Conservation (phyloP, 1,140 invertebrate genomes). For the Phortica variegata region DNA sequence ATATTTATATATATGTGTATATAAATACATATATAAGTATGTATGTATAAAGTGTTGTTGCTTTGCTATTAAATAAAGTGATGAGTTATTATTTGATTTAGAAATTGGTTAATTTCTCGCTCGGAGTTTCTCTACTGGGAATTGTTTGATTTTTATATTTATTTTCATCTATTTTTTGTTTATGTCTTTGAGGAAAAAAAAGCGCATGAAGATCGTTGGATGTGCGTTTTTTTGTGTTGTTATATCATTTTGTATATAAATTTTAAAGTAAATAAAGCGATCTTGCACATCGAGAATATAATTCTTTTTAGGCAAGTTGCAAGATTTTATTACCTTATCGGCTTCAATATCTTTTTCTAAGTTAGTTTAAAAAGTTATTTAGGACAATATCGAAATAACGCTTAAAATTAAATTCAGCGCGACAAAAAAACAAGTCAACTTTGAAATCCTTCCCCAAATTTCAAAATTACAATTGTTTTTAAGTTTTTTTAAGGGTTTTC, state of each 20-base stretch:
- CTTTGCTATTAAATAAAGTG: constrained; percentile 13
- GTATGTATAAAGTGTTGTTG: too few species aligned
- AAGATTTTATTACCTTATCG: too few species aligned
- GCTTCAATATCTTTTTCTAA: too few species aligned
- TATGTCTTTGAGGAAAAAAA: constrained; percentile 27
- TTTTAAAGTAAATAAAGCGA: constrained; percentile 53
- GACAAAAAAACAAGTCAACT: constrained; percentile 45
- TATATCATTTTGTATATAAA: constrained; percentile 7
- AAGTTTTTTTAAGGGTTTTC: constrained; percentile 3
- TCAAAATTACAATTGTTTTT: constrained; percentile 46
- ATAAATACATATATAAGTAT: constrained; percentile 7
- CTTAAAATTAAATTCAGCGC: too few species aligned
- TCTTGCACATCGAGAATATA: constrained; percentile 30
- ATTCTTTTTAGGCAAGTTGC: neutral
- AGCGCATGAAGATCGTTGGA: constrained; percentile 5
- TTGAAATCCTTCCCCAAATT: constrained; percentile 57
- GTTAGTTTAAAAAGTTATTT: too few species aligned
- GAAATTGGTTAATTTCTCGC: constrained; percentile 22
- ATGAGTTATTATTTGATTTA: constrained; percentile 38
- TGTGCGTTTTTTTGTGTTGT: constrained; percentile 4
- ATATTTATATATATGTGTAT: constrained; percentile 30
- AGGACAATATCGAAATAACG: too few species aligned
- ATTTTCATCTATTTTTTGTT: constrained; percentile 17
- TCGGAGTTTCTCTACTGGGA: neutral
- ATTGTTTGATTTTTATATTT: constrained; percentile 12